Evolutionary conservation across 2,888 invertebrate genomes (phyloP).

Genomic region (Malacosoma neustria): DNA sequence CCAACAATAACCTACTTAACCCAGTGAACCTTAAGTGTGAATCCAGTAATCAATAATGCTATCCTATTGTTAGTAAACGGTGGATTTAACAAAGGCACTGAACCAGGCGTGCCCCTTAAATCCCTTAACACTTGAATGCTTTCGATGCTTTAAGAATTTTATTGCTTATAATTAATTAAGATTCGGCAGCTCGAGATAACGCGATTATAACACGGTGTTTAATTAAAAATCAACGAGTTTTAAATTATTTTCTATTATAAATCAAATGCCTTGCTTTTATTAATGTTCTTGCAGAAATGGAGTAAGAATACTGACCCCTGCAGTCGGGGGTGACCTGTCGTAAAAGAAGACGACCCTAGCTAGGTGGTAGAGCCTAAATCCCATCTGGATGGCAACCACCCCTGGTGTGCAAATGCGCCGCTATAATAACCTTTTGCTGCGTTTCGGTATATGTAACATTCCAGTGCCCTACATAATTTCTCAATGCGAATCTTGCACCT

Average conservation of each 20-base stretch:
- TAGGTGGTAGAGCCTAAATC: no score
- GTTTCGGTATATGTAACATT: no score
- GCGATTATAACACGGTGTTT: conserved; percentile 52
- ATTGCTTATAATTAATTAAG: conserved; percentile 58
- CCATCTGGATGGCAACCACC: no score
- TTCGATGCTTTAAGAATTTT: conserved; percentile 46
- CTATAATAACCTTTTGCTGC: no score
- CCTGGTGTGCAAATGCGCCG: no score
- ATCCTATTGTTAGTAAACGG: conserved; percentile 18
- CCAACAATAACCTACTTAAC: not conserved
- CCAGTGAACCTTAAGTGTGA: not conserved
- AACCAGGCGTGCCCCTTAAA: conserved; percentile 44
- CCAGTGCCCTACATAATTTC: no score
- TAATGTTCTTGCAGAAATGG: no score
- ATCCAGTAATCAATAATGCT: conserved; percentile 12
- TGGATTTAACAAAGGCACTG: conserved; percentile 28
- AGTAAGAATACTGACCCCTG: no score
- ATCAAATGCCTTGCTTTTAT: conserved; percentile 1
- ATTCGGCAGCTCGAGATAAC: conserved; percentile 45
- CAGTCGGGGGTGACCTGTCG: no score
- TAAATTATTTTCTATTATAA: not conserved
- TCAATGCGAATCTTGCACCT: no score
- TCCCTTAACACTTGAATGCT: conserved; percentile 43
- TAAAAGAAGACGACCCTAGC: no score
- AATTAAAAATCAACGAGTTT: conserved; percentile 23